These are phyloP conservation scores for Diadromus collaris DNA, from an alignment of 2,888 invertebrate genomes.

Conservation along the genomic window DNA sequence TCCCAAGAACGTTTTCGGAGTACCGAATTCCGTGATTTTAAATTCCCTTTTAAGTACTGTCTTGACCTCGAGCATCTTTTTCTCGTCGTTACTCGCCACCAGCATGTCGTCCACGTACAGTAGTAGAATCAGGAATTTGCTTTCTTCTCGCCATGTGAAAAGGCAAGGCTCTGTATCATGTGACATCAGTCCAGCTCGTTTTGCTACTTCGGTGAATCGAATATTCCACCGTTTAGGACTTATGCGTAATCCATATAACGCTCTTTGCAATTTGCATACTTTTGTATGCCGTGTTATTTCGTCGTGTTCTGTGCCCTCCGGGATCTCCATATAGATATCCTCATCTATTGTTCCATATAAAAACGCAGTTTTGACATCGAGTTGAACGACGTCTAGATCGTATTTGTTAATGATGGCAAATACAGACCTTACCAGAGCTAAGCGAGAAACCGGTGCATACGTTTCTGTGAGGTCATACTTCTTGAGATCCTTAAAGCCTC, in stretches of 20 bases:
- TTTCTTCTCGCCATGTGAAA: conserved; percentile 55
- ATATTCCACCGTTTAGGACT: conserved; percentile 57
- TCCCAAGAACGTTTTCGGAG: conserved; percentile 56
- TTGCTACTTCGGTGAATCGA: conserved; percentile 56
- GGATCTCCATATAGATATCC: conserved; percentile 54
- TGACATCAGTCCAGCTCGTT: conserved; percentile 38
- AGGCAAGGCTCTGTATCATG: conserved; percentile 54
- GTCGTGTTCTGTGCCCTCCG: conserved; percentile 34
- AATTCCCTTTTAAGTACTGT: conserved; percentile 52
- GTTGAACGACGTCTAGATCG: conserved; percentile 33
- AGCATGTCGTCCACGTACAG: conserved; percentile 57
- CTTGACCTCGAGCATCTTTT: conserved; percentile 57
- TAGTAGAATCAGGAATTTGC: conserved; percentile 48
- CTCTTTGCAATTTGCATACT: conserved; percentile 52
- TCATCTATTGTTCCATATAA: conserved; percentile 38
- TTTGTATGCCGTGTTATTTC: conserved; percentile 27
- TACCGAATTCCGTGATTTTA: conserved; percentile 57
- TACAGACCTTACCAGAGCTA: conserved; percentile 52
- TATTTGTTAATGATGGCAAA: conserved; percentile 55
- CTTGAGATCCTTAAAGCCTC: conserved; percentile 56
- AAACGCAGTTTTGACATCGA: conserved; percentile 56
- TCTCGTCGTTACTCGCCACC: conserved; percentile 57
- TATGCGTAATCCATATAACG: conserved; percentile 52
- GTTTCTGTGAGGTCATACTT: conserved; percentile 57
- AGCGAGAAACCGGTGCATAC: conserved; percentile 59